These are phyloP conservation scores for Drusus annulatus DNA, from an alignment of 1,140 invertebrate species.

Conservation along the genomic window DNA sequence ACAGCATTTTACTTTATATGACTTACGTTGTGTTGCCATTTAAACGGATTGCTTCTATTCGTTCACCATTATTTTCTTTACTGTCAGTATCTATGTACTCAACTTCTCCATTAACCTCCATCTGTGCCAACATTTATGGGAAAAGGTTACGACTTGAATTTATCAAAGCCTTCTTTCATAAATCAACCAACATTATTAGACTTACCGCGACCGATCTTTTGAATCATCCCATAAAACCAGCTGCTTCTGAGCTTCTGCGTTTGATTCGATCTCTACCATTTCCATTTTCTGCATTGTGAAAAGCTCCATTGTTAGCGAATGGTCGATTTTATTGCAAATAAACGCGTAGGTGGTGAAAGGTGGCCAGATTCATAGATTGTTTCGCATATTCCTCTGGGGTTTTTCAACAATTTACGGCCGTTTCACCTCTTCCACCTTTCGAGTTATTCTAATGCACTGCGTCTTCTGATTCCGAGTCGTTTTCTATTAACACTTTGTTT, in stretches of 20 bases:
- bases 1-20: no score
- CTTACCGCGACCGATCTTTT: neutral
- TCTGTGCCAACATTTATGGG: no score
- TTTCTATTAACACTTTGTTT: neutral
- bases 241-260: neutral
- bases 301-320: neutral
- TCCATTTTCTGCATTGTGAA: constrained; percentile 29
- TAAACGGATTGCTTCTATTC: no score
- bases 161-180: no score
- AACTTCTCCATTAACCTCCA: no score
- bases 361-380: neutral
- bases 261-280: neutral
- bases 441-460: neutral
- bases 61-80: no score
- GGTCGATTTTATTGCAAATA: constrained; percentile 10
- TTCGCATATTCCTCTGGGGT: constrained; percentile 13
- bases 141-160: no score
- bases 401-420: neutral
- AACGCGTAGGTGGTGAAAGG: constrained; percentile 23
- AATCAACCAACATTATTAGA: no score
- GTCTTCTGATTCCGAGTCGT: neutral
- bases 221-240: neutral
- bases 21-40: no score
- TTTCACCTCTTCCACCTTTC: neutral
- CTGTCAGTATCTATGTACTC: no score